A percentile compares a stretch with the other conserved stretches of the same genome.
These are phyloP conservation scores for Mobula hypostoma DNA, from an alignment of 2,113 vertebrate genomes.

Conservation along the genomic window DNA sequence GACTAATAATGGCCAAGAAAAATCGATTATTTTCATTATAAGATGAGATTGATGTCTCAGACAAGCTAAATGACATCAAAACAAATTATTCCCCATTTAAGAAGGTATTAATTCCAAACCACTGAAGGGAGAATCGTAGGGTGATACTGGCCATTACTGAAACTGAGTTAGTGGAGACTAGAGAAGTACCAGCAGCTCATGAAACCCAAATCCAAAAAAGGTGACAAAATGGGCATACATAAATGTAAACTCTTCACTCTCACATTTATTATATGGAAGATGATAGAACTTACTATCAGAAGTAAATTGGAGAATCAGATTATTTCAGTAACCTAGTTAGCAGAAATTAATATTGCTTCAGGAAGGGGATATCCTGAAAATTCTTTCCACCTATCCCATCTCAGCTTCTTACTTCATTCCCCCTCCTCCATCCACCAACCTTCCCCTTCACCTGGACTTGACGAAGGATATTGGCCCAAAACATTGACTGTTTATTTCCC, in stretches of 20 bases:
- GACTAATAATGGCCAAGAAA: background rate
- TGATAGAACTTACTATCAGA: constrained; percentile 18
- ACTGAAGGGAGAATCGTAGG: background rate
- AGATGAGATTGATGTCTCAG: background rate
- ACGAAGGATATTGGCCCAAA: too few relatives aligned
- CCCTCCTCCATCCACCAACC: too few relatives aligned
- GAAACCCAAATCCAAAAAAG: constrained; percentile 1
- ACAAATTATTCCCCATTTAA: background rate
- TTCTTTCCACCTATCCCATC: too few relatives aligned
- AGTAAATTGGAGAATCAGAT: constrained; percentile 10
- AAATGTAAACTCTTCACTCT: background rate
- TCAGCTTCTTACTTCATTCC: too few relatives aligned
- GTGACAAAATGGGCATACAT: background rate
- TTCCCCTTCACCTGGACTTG: too few relatives aligned
- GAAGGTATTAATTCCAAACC: background rate
- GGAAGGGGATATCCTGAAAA: background rate
- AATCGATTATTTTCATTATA: background rate
- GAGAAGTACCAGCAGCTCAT: background rate
- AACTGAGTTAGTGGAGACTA: background rate
- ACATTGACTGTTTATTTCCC: too few relatives aligned
- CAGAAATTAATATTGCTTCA: background rate
- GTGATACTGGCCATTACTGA: background rate
- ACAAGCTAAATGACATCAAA: background rate
- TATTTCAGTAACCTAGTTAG: background rate
- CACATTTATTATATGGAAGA: background rate